phyloP scores from a whole-genome alignment of 1,140 invertebrate species.

The Drosophila kepulauana region DNA sequence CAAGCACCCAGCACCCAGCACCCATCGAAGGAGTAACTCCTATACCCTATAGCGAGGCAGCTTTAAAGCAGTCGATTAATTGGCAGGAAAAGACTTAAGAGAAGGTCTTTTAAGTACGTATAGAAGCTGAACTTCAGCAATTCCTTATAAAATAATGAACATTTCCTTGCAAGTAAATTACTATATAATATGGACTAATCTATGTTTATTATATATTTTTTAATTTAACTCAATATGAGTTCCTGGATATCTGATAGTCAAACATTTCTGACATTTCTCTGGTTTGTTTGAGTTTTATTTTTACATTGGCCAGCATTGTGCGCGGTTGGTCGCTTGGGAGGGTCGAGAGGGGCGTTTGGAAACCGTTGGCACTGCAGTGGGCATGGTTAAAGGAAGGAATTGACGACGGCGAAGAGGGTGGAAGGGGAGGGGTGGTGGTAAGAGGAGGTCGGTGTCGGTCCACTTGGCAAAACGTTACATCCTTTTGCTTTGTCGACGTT shows the following conservation, averaged over 20 bases:
- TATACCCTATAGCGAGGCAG: conserved; percentile 18
- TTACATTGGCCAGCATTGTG: conserved; percentile 59
- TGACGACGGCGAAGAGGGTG: not conserved
- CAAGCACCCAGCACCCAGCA: conserved; percentile 9
- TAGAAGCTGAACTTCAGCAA: no score
- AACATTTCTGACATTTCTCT: not conserved
- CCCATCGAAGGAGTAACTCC: conserved; percentile 32
- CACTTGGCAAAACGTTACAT: conserved; percentile 81
- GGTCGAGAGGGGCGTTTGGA: conserved; percentile 1
- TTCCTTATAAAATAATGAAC: no score
- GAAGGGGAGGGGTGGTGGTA: conserved; percentile 2
- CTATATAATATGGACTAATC: no score
- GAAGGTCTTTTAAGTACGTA: no score
- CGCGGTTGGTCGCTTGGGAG: conserved; percentile 13
- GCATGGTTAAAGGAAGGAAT: not conserved
- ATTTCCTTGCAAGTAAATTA: no score
- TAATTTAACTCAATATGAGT: not conserved
- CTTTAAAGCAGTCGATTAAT: no score
- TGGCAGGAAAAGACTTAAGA: no score
- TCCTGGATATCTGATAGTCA: conserved; percentile 4
- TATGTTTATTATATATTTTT: no score
- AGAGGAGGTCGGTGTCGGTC: conserved; percentile 62
- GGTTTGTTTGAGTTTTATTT: conserved; percentile 44
- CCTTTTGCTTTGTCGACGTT: conserved; percentile 72
- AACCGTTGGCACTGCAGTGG: conserved; percentile 28